phyloP scores from a whole-genome alignment of 2,888 invertebrate genomes.

The Heteropelma amictum region DNA sequence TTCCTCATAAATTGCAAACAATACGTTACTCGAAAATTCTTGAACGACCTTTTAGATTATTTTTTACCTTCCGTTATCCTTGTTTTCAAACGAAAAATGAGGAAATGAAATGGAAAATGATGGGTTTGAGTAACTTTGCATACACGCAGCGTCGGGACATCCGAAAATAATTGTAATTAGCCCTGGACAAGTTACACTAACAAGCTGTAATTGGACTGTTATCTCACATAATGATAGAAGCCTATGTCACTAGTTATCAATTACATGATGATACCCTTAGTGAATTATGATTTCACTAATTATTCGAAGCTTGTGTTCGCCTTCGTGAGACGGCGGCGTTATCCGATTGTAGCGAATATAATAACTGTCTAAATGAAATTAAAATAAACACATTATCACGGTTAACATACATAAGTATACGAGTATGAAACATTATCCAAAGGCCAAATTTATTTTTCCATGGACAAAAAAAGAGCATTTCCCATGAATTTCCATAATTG shows the following conservation, averaged over 20 bases:
- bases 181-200: constrained; percentile 12
- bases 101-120: not conserved
- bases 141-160: not conserved
- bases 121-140: no score
- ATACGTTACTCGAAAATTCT: no score
- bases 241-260: constrained; percentile 24
- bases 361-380: no score
- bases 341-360: not conserved
- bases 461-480: no score
- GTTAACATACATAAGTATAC: no score
- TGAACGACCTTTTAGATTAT: no score
- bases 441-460: no score
- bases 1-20: no score
- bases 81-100: not conserved
- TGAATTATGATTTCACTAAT: constrained; percentile 6
- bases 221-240: not conserved
- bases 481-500: no score
- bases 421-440: no score
- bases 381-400: not conserved
- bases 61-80: no score
- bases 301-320: not conserved
- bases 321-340: not conserved
- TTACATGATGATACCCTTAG: not conserved
- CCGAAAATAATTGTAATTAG: constrained; percentile 17
- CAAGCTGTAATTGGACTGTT: constrained; percentile 8